Evolutionary conservation across 2,113 vertebrate species (phyloP), one percentile per base, ranked within the genome.

Genomic region (Sclerurus mexicanus): DNA sequence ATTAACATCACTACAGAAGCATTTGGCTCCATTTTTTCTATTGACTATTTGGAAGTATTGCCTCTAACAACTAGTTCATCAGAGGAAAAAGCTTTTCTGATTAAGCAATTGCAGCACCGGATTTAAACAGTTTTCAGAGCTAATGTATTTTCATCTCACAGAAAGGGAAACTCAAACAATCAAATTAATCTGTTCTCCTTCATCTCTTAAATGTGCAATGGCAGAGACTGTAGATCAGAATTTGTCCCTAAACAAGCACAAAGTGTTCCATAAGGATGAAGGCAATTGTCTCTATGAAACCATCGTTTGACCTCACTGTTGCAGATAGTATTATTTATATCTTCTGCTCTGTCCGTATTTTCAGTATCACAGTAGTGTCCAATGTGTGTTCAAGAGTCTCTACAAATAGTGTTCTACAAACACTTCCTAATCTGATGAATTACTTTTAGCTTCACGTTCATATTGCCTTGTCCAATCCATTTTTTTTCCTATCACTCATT

Each of bases 71-170:
- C 58, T 66, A 83, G 71, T 80, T 91, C 71, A 95, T 91, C 91
- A 93, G 72, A 80, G 74, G 59, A 74, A 95, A 95, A 83, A 83
- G 55, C 71, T 91, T 96, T 94, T 85, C 71, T 96, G 89, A 91
- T 91, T 91, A 96, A 95, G 78, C 42, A 74, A 24, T 83, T 95
- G 82, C 67, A 73, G 14, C 40, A 75, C 20, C 1, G 5, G 74
- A 59, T 93, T 91, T 88, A 91, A 93, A 79, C 55, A 80, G 18
- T 92, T 95, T 97, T 78, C 44, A 78, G 59, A 83, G 33, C 27
- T 90, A 79, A 86, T 21, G 17, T 25, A 85, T 87, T 90, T 94
- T 90, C 68, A 77, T 74, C 73, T 91, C 40, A 33, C 17, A 75
- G 47, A 85, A 64, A 68, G 59, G n/a, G 95, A 95, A 95, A 77